Evolutionary conservation across 2,113 vertebrate genomes (phyloP).

Genomic region (Psilopogon haemacephalus): DNA sequence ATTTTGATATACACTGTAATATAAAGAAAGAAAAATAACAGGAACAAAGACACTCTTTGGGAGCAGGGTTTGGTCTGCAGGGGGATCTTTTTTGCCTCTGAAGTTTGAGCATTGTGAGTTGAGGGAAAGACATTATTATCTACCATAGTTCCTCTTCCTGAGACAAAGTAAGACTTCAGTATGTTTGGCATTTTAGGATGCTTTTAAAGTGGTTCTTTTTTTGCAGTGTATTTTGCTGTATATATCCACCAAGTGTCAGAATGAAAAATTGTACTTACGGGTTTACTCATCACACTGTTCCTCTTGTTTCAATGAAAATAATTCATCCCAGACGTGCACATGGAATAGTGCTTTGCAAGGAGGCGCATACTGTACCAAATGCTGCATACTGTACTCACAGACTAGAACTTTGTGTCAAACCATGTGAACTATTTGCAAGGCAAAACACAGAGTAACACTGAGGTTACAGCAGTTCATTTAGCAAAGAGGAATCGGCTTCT

Average conservation of each 20-base stretch:
- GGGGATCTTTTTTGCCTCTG: not conserved
- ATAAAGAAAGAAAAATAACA: not conserved
- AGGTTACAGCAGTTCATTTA: conserved; percentile 21
- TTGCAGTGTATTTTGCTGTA: not conserved
- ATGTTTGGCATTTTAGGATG: not conserved
- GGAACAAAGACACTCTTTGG: not conserved
- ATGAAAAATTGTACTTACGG: not conserved
- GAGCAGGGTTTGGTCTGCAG: not conserved
- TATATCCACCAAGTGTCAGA: not conserved
- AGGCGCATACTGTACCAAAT: conserved; percentile 10
- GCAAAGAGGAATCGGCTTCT: not conserved
- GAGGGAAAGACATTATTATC: not conserved
- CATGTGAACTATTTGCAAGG: not conserved
- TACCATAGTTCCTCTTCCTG: not conserved
- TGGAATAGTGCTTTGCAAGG: not conserved
- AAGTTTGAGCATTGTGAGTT: not conserved
- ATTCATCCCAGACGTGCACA: conserved; percentile 24
- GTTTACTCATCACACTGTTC: not conserved
- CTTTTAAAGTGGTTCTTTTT: not conserved
- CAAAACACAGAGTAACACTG: conserved; percentile 4
- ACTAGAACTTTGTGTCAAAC: not conserved
- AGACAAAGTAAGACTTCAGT: not conserved
- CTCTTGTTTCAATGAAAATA: conserved; percentile 37
- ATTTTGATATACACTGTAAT: not conserved
- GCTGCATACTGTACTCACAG: not conserved